These are phyloP conservation scores for Umimayanthus kanabou DNA, from an alignment of 92 coral and sea anemone species.

Conservation along the genomic window DNA sequence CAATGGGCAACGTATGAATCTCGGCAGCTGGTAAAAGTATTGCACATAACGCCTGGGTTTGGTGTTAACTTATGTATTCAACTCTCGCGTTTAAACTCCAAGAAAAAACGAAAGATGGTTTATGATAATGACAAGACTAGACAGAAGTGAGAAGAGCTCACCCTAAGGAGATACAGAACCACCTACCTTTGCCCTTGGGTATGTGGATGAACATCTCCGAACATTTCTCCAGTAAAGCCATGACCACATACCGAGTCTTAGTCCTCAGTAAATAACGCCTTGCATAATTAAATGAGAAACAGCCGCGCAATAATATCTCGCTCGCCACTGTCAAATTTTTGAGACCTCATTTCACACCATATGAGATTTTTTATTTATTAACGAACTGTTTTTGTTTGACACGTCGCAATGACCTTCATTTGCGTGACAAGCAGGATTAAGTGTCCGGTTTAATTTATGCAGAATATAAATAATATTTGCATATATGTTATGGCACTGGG, in stretches of 20 bases:
- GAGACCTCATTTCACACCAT: background rate
- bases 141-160: background rate
- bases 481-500: too few relatives aligned
- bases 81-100: too few relatives aligned
- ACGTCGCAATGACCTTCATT: background rate
- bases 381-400: constrained; percentile 1
- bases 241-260: background rate
- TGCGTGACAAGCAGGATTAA: background rate
- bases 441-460: background rate
- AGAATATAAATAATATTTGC: too few relatives aligned
- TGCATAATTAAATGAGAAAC: background rate
- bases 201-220: constrained; percentile 14
- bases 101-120: too few relatives aligned
- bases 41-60: too few relatives aligned
- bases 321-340: background rate
- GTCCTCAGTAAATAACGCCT: background rate
- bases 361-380: background rate
- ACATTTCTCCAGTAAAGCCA: constrained; percentile 27
- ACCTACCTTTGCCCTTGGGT: background rate
- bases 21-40: too few relatives aligned
- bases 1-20: too few relatives aligned
- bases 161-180: background rate
- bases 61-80: too few relatives aligned
- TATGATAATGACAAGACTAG: background rate
- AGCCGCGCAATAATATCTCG: background rate